These are phyloP conservation scores for Watersipora subatra DNA, from an alignment of 1,140 invertebrate genomes.

Conservation along the genomic window DNA sequence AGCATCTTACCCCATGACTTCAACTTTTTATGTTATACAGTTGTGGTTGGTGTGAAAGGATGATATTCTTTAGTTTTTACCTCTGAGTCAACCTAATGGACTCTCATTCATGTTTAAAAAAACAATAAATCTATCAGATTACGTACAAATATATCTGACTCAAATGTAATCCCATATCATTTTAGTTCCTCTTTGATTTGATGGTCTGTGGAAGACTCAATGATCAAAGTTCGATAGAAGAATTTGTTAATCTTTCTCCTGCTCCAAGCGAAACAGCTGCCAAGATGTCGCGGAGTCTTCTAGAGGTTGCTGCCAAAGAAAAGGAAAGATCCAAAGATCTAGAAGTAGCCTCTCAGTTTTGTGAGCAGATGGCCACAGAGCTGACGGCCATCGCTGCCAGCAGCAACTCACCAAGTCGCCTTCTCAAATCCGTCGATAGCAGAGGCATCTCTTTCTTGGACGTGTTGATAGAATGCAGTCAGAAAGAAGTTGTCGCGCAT, in stretches of 20 bases:
- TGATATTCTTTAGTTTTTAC: too few species aligned
- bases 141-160: too few species aligned
- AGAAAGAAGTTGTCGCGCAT: conserved; percentile 70
- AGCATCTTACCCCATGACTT: too few species aligned
- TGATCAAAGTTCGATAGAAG: conserved; percentile 88
- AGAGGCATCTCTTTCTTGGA: conserved; percentile 83
- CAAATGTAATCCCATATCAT: too few species aligned
- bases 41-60: too few species aligned
- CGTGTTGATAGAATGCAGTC: conserved; percentile 93
- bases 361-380: conserved; percentile 92
- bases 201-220: conserved; percentile 96
- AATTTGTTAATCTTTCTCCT: conserved; percentile 87
- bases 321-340: conserved; percentile 94
- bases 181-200: conserved; percentile 88
- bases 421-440: conserved; percentile 32
- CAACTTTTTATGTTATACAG: too few species aligned
- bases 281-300: conserved; percentile 70
- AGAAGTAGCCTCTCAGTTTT: conserved; percentile 81
- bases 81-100: too few species aligned
- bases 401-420: conserved; percentile 61
- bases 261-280: conserved; percentile 95
- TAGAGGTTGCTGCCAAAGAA: conserved; percentile 68
- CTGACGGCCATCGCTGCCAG: conserved; percentile 81
- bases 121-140: too few species aligned
- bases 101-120: too few species aligned